A percentile compares a stretch with the other conserved stretches of the same genome.
phyloP scores from a whole-genome alignment of 2,888 invertebrate species.

The Hirtodrosophila duncani region DNA sequence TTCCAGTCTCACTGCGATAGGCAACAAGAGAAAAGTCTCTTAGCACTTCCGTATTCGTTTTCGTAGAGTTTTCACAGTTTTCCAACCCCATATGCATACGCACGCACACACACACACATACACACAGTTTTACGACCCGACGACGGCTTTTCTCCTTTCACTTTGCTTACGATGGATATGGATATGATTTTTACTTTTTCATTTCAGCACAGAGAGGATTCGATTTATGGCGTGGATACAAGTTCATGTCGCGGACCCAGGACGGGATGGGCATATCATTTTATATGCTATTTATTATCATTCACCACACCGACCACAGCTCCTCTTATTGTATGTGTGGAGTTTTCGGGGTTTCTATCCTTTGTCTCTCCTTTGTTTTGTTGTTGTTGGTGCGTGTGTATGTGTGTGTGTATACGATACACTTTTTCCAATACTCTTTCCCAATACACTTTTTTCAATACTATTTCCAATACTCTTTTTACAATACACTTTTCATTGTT shows the following conservation, averaged over 20 bases:
- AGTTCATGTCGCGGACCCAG: conserved; percentile 8
- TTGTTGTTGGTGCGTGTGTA: conserved; percentile 72
- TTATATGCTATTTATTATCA: conserved; percentile 36
- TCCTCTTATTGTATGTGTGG: conserved; percentile 60
- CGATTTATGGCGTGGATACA: too few relatives aligned
- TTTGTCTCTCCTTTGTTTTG: conserved; percentile 73
- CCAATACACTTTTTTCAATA: conserved; percentile 22
- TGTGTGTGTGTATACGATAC: conserved; percentile 54
- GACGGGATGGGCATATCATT: conserved; percentile 29
- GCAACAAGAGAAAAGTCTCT: conserved; percentile 31
- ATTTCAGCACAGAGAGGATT: too few relatives aligned
- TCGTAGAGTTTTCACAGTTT: conserved; percentile 54
- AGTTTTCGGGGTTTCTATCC: conserved; percentile 71
- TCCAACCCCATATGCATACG: conserved; percentile 63
- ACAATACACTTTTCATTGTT: conserved; percentile 34
- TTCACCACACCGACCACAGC: too few relatives aligned
- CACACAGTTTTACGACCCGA: conserved; percentile 35
- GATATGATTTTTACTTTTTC: conserved; percentile 14
- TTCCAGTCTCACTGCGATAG: not conserved
- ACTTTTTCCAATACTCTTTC: conserved; percentile 31
- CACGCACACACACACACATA: conserved; percentile 42
- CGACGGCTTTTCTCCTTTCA: conserved; percentile 48
- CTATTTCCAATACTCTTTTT: conserved; percentile 49
- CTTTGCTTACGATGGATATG: conserved; percentile 33
- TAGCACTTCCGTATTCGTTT: conserved; percentile 36